Percentiles rank a stretch among this genome's conserved stretches.
These are phyloP conservation scores for Heliconius eleuchia DNA, from an alignment of 1,140 invertebrate species.

Conservation along the genomic window DNA sequence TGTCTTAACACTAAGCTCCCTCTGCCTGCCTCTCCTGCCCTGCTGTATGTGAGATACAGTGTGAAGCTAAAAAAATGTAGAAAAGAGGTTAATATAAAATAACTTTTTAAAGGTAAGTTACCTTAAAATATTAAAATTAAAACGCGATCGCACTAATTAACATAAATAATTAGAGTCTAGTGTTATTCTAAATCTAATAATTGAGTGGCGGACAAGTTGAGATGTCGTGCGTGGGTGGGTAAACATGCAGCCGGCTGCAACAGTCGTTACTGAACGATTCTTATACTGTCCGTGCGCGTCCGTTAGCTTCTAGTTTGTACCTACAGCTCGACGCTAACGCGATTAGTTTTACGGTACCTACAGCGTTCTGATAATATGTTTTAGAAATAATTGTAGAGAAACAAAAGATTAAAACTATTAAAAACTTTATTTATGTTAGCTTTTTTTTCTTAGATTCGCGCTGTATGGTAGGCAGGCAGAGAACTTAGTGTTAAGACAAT, in stretches of 20 bases:
- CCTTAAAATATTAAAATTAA: too few species aligned
- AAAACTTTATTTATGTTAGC: too few species aligned
- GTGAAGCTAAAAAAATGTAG: not conserved
- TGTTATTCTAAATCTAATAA: not conserved
- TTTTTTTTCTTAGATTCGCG: too few species aligned
- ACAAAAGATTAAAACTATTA: not conserved
- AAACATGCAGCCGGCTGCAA: conserved; percentile 26
- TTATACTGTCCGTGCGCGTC: conserved; percentile 16
- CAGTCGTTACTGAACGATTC: conserved; percentile 21
- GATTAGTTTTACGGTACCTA: conserved; percentile 19
- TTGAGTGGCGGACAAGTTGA: conserved; percentile 12
- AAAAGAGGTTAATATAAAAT: not conserved
- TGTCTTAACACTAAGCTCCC: too few species aligned
- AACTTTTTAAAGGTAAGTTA: too few species aligned
- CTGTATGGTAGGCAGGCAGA: too few species aligned
- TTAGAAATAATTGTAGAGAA: not conserved
- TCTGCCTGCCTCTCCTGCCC: too few species aligned
- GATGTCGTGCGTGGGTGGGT: conserved; percentile 21
- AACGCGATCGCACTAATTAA: too few species aligned
- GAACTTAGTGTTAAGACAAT: too few species aligned
- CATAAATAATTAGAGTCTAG: too few species aligned
- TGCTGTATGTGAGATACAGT: too few species aligned
- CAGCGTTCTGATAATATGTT: not conserved
- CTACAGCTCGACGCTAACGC: conserved; percentile 4
- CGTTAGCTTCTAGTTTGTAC: not conserved